Base-by-base conservation (phyloP, 2,888 invertebrate species). In the Melitaea athalia region DNA sequence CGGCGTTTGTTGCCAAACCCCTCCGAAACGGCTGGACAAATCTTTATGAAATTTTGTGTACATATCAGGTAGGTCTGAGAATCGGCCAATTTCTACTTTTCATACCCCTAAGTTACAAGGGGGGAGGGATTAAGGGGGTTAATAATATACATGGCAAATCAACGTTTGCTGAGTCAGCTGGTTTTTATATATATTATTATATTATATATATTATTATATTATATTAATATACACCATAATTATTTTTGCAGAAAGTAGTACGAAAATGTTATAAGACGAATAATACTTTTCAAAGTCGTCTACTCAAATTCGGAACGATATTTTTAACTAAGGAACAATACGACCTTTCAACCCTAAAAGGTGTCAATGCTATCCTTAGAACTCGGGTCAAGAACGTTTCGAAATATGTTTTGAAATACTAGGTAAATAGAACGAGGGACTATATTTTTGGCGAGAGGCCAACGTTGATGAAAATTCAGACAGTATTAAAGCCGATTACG, bases 201-300 rank as follows among this genome's bases (percentile, higher is more conserved):
- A n/a, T n/a, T n/a, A n/a, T n/a, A n/a, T n/a, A n/a, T n/a, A n/a
- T n/a, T n/a, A n/a, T n/a, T n/a, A n/a, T n/a, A n/a, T n/a, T n/a
- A n/a, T n/a, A n/a, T n/a, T n/a, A n/a, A n/a, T n/a, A n/a, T n/a
- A n/a, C n/a, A n/a, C n/a, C n/a, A 11, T 10, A 11, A 11, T 12
- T 45, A 45, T 14, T 12, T 45, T 12, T 0, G 10, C 11, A 11
- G 11, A 43, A 45, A 12, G 45, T 4, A n/a, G 47, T 0, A 14
- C n/a, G 3, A 14, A 14, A 14, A 49, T 0, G 0, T 14, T 49
- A 3, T n/a, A 49, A 12, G 14, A 49, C 2, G 6, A 52, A 4
- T 8, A 52, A 8, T 12, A 74, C 76, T 77, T 72, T 73, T 75
- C 75, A 50, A 68, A 57, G 71, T 52, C 47, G 3, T 33, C 31